These are phyloP conservation scores for Contarinia nasturtii DNA, from an alignment of 1,140 invertebrate species.

Conservation along the genomic window DNA sequence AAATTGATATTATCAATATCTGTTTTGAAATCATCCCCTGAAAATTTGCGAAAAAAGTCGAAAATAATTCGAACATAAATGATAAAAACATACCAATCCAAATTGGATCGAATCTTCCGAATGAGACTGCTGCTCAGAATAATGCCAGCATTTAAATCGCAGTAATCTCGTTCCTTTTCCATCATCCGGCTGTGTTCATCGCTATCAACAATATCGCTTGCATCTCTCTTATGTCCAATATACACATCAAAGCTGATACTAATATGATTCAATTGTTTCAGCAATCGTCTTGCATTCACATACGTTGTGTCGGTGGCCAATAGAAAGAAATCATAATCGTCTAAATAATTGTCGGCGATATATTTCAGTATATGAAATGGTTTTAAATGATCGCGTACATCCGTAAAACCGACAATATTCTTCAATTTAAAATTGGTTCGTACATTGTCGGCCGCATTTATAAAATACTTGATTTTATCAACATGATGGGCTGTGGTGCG, in stretches of 20 bases:
- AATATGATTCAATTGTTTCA: slow-evolving; percentile 48
- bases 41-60: too few species aligned
- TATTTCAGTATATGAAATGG: slow-evolving; percentile 78
- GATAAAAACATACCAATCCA: too few species aligned
- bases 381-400: slow-evolving; percentile 47
- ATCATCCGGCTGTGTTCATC: background rate
- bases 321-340: slow-evolving; percentile 82
- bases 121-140: slow-evolving; percentile 58
- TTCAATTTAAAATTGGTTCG: slow-evolving; percentile 46
- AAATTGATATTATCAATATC: too few species aligned
- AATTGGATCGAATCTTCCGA: slow-evolving; percentile 42
- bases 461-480: slow-evolving; percentile 58
- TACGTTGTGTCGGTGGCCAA: slow-evolving; percentile 65
- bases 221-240: slow-evolving; percentile 32
- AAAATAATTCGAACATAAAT: too few species aligned
- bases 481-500: slow-evolving; percentile 59
- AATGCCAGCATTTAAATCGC: slow-evolving; percentile 45
- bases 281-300: slow-evolving; percentile 50
- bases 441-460: slow-evolving; percentile 39
- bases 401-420: slow-evolving; percentile 63
- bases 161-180: slow-evolving; percentile 18
- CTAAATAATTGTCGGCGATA: slow-evolving; percentile 67
- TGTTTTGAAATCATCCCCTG: too few species aligned
- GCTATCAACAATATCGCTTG: slow-evolving; percentile 6
- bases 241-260: slow-evolving; percentile 68